Conservation (phyloP, 2,888 invertebrate species). For the Sturmia bella region DNA sequence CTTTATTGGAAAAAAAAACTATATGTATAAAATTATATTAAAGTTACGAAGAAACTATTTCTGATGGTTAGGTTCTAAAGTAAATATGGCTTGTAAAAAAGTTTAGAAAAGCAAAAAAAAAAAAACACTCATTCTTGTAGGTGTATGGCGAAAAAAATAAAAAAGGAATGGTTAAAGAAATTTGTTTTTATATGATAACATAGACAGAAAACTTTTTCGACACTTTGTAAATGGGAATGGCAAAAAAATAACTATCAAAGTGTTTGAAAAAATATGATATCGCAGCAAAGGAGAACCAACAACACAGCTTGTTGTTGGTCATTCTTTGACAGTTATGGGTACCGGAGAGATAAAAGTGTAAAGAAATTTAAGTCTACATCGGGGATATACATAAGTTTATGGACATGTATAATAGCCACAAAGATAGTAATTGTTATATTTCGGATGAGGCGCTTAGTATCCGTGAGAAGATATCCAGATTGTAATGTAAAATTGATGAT, state of each 20-base stretch:
- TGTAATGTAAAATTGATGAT: no score
- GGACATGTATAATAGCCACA: no score
- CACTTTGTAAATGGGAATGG: constrained; percentile 60
- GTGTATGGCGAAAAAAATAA: not conserved
- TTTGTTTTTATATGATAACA: constrained; percentile 34
- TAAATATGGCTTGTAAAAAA: constrained; percentile 20
- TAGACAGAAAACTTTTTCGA: constrained; percentile 55
- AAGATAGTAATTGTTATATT: no score
- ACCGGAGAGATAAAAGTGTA: constrained; percentile 1
- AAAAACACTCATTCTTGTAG: not conserved
- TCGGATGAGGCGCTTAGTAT: no score
- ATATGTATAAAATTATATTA: constrained; percentile 7
- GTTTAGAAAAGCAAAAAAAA: not conserved
- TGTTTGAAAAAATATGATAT: constrained; percentile 48
- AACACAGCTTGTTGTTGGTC: no score
- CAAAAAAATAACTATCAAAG: constrained; percentile 36
- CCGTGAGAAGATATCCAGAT: no score
- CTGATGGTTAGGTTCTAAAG: constrained; percentile 34
- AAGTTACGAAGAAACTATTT: constrained; percentile 29
- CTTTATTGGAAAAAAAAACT: constrained; percentile 59
- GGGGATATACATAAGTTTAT: no score
- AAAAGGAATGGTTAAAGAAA: constrained; percentile 34
- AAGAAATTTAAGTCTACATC: not conserved
- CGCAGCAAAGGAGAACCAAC: not conserved
- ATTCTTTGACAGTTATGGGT: constrained; percentile 32